Conservation (phyloP, 2,113 vertebrate genomes). For the Laterallus jamaicensis region DNA sequence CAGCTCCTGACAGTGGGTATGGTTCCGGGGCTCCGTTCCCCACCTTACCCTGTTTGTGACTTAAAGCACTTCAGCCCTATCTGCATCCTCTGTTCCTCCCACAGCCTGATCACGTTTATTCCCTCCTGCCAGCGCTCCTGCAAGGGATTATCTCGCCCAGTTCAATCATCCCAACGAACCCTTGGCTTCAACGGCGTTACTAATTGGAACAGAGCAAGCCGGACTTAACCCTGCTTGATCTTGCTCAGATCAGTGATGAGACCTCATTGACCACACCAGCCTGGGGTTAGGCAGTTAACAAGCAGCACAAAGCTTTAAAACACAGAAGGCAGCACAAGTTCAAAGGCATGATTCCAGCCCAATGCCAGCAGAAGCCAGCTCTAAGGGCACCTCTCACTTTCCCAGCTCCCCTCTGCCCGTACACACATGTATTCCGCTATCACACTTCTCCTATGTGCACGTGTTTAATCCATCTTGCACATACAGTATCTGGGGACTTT, state of each 20-base stretch:
- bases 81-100: background rate
- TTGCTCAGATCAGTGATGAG: background rate
- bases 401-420: background rate
- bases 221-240: background rate
- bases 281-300: background rate
- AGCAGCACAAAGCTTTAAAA: background rate
- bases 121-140: background rate
- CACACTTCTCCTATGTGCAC: background rate
- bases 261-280: background rate
- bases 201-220: background rate
- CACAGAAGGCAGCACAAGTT: fast-evolving
- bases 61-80: background rate
- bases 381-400: background rate
- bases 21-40: background rate
- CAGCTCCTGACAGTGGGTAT: background rate
- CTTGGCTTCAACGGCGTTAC: background rate
- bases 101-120: background rate
- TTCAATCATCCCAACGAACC: background rate
- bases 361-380: background rate
- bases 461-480: background rate
- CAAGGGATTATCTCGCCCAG: background rate
- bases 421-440: background rate
- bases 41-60: background rate
- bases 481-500: background rate
- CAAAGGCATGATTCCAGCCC: background rate